Base-by-base conservation (phyloP, 1,140 invertebrate genomes). In the Leptinotarsa texana region DNA sequence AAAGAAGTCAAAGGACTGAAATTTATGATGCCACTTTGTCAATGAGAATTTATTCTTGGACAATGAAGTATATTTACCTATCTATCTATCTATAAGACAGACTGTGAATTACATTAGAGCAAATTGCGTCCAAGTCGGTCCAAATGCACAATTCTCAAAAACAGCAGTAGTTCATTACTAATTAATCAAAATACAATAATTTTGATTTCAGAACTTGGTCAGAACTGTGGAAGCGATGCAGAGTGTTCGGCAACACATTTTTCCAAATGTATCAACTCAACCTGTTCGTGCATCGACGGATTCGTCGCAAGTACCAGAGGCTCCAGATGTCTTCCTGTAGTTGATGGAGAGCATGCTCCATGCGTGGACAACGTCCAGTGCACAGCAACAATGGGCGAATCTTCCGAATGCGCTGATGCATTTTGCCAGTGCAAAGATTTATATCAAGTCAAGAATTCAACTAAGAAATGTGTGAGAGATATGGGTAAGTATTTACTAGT, bases 401-500 rank as follows among this genome's bases (percentile, higher is more conserved):
- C 21, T 73, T 24, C 76, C 67, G 42, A 51, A 68, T 78, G 77
- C 33, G 47, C 13, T 17, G 18, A 74, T 13, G 75, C 72, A n/a
- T 48, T 51, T 18, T 78, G 77, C 27, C 42, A 51, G 42, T 78
- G 77, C 18, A 48, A 76, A 65, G 75, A 76, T 62, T 27, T 77
- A 13, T 78, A 68, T 63, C 72, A 78, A 6, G 70, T 74, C 49
- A 76, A 78, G 24, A 18, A 47, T 24, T 18, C 11, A n/a, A 63
- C 15, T 4, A 72, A 74, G 15, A 77, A 73, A 70, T 78, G 77
- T 48, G 69, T 76, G 17, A 69, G 22, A 65, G 75, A 76, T 74
- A 57, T 62, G 18, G 49, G 77, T 78, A 74, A 78, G 77, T 57
- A 57, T n/a, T 5, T 3, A 57, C 48, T n/a, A 57, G 33, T 42